These are phyloP conservation scores for Hoplodrina blanda DNA, from an alignment of 2,888 invertebrate genomes.

Conservation along the genomic window DNA sequence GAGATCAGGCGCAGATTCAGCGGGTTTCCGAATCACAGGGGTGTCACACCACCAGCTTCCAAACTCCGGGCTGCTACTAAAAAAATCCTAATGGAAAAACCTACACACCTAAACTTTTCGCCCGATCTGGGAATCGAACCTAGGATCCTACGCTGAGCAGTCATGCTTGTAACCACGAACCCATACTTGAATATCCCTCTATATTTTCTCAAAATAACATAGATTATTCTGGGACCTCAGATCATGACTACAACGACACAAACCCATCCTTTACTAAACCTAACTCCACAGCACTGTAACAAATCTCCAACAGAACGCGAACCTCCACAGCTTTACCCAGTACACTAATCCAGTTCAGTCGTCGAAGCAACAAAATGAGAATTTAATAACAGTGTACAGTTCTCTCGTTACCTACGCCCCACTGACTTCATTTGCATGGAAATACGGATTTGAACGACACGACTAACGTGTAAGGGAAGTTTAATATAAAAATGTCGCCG, in stretches of 20 bases:
- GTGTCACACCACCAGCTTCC: no score
- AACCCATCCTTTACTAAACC: not conserved
- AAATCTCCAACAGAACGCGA: conserved; percentile 12
- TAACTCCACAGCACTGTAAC: not conserved
- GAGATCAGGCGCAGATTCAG: no score
- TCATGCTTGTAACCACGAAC: no score
- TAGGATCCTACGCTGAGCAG: no score
- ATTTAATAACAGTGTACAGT: conserved; percentile 67
- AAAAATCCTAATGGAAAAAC: no score
- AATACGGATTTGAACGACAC: conserved; percentile 65
- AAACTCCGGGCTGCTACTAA: no score
- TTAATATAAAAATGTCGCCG: conserved; percentile 53
- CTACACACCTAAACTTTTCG: no score
- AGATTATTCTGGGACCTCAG: no score
- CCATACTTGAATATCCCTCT: no score
- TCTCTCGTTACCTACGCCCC: conserved; percentile 55
- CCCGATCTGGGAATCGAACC: no score
- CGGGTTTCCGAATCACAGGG: no score
- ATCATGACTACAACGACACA: not conserved
- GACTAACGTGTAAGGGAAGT: conserved; percentile 38
- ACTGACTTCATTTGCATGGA: conserved; percentile 67
- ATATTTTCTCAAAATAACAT: no score
- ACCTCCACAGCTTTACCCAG: conserved; percentile 15
- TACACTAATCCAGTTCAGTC: conserved; percentile 42
- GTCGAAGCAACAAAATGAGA: conserved; percentile 64